Base-by-base conservation (phyloP, 2,797 vertebrate genomes). In the Prionace glauca region DNA sequence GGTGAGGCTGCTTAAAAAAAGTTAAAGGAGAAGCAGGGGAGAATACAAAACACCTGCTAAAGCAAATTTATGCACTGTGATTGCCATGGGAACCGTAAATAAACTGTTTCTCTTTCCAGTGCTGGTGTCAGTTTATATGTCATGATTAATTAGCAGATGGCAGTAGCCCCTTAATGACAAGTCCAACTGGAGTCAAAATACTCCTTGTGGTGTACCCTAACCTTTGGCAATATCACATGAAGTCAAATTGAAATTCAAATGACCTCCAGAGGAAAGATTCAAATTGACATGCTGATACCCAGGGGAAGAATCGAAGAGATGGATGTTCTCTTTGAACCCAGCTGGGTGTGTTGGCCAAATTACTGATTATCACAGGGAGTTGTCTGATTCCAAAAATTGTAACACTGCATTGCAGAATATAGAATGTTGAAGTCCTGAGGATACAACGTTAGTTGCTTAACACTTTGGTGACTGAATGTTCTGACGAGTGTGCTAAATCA, bases 11-110 rank as follows among this genome's bases (percentile, higher is more conserved):
- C 45, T 95, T 77, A 60, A 77, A 92, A 92, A 92, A 67, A 92
- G 90, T 92, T 92, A 92, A 92, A 56, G 93, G 32, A 74, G 71
- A 74, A 56, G 45, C 72, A 77, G 93, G 93, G 71, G 93, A 95
- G 93, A 95, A 95, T 95, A 60, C 45, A 95, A 92, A 95, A n/a
- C 69, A 95, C 93, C 93, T 74, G 93, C 69, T 95, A 74, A 95
- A 77, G 71, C 24, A 95, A 95, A 95, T 95, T 32, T 95, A 95
- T 95, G 72, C 72, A 77, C 71, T 56, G 24, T 71, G 45, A 95
- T 95, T 95, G 45, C 93, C 71, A 95, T 95, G 93, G 93, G 93
- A 95, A 95, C 93, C 45, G 2, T 95, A 95, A 95, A 95, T 72
- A 95, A 95, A 95, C 93, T 56, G 93, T 95, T 56, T 77, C 45